Base-by-base conservation (phyloP, 2,113 vertebrate genomes). In the Dromas ardeola region DNA sequence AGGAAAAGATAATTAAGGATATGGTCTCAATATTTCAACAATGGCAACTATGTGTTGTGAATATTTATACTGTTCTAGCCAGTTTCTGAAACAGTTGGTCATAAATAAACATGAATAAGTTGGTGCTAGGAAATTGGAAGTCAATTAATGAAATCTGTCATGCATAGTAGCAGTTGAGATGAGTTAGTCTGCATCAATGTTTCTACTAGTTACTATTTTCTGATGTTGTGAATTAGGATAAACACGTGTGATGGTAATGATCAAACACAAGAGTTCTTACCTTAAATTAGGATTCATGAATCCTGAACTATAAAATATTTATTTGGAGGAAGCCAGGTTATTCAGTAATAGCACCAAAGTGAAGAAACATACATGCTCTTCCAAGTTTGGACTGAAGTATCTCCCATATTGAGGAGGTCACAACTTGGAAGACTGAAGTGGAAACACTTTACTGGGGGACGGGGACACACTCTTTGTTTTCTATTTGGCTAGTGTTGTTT, bases 31-130 rank as follows among this genome's bases (percentile, higher is more conserved):
- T 96, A 73, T 85, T 97, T 91, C 69, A 82, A 93, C 87, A 95
- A 86, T 88, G 87, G 89, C 80, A 93, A 83, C 74, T 89, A 21
- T 93, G 71, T 90, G 49, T 56, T 84, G 49, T 91, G 95, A 91
- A 86, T 96, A 91, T 86, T 95, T 95, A 93, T 85, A 34, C 38
- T 74, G 36, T 90, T 94, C 45, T 65, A 87, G 83, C 65, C 85
- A 92, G 85, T 80, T 95, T 90, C 73, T 87, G 87, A 83, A 96
- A 81, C 91, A 97, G 92, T 95, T 96, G 84, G 81, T 93, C 72
- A 91, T 97, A 97, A 97, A 97, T 96, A 97, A 96, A 95, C 91
- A 96, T 96, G 94, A 97, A 84, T 69, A 73, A 69, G 56, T 79
- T 91, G 45, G 30, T 91, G 66, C 80, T 94, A 27, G 50, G 58